A percentile compares a stretch with the other conserved stretches of the same genome.
Evolutionary conservation across 2,113 vertebrate genomes (phyloP).

Genomic region (Scartelaos histophorus): DNA sequence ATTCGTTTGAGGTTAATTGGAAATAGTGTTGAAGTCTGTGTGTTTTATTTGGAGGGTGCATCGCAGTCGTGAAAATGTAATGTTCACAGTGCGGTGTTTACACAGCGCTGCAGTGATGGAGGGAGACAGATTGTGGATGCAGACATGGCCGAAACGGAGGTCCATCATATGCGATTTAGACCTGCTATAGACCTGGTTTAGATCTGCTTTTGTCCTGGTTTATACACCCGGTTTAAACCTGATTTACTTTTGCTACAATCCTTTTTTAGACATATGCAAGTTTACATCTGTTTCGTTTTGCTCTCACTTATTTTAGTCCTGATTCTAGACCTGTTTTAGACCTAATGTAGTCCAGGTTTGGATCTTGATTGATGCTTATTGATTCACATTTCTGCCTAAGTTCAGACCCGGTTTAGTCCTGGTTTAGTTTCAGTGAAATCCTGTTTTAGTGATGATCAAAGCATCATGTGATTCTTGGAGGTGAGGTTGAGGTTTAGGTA

Average conservation of each 20-base stretch:
- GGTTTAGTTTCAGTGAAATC: no score
- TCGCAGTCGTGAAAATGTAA: not conserved
- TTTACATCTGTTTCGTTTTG: no score
- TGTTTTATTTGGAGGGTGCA: not conserved
- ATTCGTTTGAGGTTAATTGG: not conserved
- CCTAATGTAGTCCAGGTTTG: not conserved
- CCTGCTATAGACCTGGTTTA: not conserved
- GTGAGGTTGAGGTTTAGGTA: no score
- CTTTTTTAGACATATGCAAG: no score
- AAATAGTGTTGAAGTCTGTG: not conserved
- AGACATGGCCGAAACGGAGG: not conserved
- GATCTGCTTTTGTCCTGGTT: not conserved
- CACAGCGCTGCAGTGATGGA: conserved; percentile 9
- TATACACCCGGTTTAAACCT: not conserved
- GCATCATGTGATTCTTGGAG: no score
- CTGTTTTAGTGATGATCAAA: no score
- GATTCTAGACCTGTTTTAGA: no score
- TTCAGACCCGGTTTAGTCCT: no score
- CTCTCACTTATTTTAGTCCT: no score
- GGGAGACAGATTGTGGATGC: conserved; percentile 24
- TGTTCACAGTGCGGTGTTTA: conserved; percentile 1
- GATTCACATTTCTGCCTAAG: not conserved
- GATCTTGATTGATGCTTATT: not conserved
- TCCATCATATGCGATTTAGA: not conserved
- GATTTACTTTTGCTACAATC: not conserved